These are phyloP conservation scores for Halocynthia roretzi DNA, from an alignment of 23 tunicate species.

Conservation along the genomic window DNA sequence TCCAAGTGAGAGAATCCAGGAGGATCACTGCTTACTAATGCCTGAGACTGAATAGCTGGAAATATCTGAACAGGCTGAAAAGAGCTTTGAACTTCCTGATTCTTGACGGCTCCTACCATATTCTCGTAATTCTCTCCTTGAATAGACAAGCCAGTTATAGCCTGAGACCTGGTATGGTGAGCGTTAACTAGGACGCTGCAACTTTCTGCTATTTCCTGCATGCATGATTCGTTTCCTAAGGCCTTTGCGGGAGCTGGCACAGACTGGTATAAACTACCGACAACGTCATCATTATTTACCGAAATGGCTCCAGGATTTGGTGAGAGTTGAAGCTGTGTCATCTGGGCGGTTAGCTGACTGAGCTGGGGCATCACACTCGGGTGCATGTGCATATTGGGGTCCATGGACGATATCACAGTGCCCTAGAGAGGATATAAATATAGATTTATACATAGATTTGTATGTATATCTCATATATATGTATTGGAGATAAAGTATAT, in stretches of 20 bases:
- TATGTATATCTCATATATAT: not conserved
- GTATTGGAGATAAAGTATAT: not conserved
- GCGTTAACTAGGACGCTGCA: too few relatives aligned
- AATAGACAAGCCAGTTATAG: too few relatives aligned
- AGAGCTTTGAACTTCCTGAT: too few relatives aligned
- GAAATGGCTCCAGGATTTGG: conserved; percentile 47
- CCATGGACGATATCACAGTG: conserved; percentile 56
- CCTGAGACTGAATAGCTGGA: too few relatives aligned
- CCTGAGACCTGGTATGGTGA: too few relatives aligned
- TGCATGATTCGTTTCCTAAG: not conserved
- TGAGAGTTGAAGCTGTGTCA: conserved; percentile 73
- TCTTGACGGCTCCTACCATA: too few relatives aligned
- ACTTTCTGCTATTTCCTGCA: too few relatives aligned
- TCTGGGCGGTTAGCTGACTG: conserved; percentile 54
- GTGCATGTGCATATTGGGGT: conserved; percentile 60
- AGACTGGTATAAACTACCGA: not conserved
- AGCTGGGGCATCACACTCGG: conserved; percentile 68
- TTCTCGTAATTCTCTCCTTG: too few relatives aligned
- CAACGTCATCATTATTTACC: conserved; percentile 35
- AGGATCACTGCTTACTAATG: too few relatives aligned
- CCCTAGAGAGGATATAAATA: conserved; percentile 17
- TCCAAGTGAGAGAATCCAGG: not conserved
- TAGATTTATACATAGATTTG: not conserved
- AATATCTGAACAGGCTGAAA: too few relatives aligned
- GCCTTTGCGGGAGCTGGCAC: not conserved